Conservation (phyloP, 2,888 invertebrate genomes). For the Toxonevra muliebris region DNA sequence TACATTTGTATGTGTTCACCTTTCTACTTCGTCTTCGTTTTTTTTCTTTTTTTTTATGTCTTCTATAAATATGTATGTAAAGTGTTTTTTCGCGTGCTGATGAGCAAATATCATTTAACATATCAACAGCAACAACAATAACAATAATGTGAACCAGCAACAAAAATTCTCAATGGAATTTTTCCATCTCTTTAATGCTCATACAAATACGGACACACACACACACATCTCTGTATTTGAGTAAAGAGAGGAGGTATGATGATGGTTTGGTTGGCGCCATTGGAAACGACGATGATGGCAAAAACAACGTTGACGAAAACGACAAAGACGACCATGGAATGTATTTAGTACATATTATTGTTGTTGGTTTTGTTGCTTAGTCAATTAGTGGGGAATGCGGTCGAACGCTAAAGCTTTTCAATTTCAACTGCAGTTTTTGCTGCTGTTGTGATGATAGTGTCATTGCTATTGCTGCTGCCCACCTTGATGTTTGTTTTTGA, state of each 20-base stretch:
- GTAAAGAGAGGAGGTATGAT: background rate
- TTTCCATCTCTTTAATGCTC: conserved; percentile 32
- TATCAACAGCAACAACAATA: background rate
- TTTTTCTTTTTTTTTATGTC: background rate
- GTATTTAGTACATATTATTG: background rate
- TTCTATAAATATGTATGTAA: background rate
- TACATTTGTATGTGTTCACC: background rate
- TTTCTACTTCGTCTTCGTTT: background rate
- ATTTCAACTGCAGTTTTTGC: no score
- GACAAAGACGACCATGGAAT: no score
- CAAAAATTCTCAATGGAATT: conserved; percentile 29
- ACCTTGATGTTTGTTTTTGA: background rate
- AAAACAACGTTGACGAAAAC: no score
- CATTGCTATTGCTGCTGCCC: background rate
- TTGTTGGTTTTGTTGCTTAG: background rate
- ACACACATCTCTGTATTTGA: background rate
- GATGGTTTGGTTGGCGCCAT: background rate
- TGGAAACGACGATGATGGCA: no score
- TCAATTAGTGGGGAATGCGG: conserved; percentile 30
- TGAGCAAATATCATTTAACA: background rate
- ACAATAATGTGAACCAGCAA: background rate
- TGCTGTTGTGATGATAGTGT: background rate
- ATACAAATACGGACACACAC: conserved; percentile 30
- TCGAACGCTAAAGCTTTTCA: background rate
- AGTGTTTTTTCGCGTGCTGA: background rate